Evolutionary conservation across 2,113 vertebrate species (phyloP).

Genomic region (Passer domesticus): DNA sequence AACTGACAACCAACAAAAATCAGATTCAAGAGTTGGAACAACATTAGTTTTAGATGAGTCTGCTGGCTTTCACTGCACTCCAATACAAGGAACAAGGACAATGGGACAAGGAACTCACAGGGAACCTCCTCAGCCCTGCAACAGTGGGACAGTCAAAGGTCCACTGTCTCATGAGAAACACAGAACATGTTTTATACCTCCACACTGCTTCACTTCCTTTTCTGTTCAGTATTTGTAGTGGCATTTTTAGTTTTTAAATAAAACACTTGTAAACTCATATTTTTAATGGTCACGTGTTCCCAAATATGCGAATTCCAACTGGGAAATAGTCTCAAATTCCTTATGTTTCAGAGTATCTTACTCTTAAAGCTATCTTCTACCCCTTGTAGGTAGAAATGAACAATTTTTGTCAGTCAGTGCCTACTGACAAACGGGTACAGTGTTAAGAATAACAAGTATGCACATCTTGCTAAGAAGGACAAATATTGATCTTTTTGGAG

Average conservation of each 20-base stretch:
- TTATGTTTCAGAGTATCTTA: not conserved
- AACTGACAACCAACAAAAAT: not conserved
- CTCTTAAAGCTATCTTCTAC: not conserved
- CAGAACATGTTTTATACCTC: not conserved
- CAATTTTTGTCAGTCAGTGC: not conserved
- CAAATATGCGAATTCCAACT: not conserved
- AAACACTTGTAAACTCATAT: not conserved
- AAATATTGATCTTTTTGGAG: not conserved
- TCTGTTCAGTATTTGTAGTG: not conserved
- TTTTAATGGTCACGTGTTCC: not conserved
- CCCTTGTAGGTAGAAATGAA: not conserved
- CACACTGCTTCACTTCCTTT: not conserved
- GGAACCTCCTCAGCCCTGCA: not conserved
- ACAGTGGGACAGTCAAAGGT: rapidly evolving
- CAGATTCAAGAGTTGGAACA: slow-evolving; percentile 13
- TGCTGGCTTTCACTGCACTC: not conserved
- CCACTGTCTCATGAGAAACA: not conserved
- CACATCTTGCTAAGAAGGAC: not conserved
- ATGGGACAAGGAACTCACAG: not conserved
- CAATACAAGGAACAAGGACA: not conserved
- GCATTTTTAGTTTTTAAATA: not conserved
- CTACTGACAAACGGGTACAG: not conserved
- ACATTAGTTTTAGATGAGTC: not conserved
- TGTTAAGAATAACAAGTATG: not conserved
- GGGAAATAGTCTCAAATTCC: not conserved